Conservation (phyloP, 2,888 invertebrate genomes). For the Lasius fuliginosus region DNA sequence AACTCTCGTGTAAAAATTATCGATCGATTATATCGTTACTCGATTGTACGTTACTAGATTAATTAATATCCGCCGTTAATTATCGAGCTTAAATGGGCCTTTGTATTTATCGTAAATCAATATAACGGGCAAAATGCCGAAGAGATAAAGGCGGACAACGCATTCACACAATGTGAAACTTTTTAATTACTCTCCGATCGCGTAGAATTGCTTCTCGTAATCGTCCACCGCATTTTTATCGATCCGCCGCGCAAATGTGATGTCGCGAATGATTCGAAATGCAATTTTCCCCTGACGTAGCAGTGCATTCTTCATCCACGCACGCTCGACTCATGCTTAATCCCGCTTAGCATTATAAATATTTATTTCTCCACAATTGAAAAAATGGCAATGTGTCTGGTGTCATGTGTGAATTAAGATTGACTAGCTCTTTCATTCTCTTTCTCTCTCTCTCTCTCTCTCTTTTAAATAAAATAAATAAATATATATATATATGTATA, state of each 20-base stretch:
- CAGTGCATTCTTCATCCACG: constrained; percentile 3
- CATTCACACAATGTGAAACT: constrained; percentile 47
- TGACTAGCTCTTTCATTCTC: too few relatives aligned
- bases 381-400: background rate
- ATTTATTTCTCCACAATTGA: background rate
- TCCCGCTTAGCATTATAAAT: background rate
- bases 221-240: constrained; percentile 16
- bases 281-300: constrained; percentile 27
- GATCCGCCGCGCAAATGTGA: background rate
- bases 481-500: too few relatives aligned
- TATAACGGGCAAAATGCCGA: constrained; percentile 42
- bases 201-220: constrained; percentile 21
- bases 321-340: background rate
- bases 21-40: constrained; percentile 47
- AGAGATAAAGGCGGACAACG: constrained; percentile 32
- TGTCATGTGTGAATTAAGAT: background rate
- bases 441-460: too few relatives aligned
- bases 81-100: constrained; percentile 58
- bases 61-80: constrained; percentile 69
- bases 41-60: constrained; percentile 61
- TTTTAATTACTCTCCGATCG: constrained; percentile 54
- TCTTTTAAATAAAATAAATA: background rate
- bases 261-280: constrained; percentile 7
- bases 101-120: constrained; percentile 35
- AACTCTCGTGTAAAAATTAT: constrained; percentile 4